Evolutionary conservation across 2,113 vertebrate species (phyloP).

Genomic region (Pteropus alecto): DNA sequence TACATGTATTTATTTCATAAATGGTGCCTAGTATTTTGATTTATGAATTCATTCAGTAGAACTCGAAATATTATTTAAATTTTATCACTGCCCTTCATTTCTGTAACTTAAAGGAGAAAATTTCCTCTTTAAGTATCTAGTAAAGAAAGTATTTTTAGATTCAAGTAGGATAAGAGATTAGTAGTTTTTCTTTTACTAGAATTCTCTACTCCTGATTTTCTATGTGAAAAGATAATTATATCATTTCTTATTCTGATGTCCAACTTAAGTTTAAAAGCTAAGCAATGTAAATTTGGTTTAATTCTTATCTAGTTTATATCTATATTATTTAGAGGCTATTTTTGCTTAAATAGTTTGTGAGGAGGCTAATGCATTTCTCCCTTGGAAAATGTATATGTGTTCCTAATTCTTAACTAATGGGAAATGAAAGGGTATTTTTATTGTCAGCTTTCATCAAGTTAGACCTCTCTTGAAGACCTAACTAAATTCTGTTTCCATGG

Average conservation of each 20-base stretch:
- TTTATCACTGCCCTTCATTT: neutral
- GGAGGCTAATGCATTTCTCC: conserved; percentile 51
- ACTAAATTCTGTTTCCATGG: conserved; percentile 47
- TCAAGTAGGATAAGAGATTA: neutral
- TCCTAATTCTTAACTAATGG: conserved; percentile 51
- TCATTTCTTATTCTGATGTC: conserved; percentile 35
- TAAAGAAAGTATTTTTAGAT: neutral
- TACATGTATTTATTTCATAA: neutral
- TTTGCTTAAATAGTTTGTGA: conserved; percentile 42
- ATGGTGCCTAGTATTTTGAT: neutral
- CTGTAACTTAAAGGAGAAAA: neutral
- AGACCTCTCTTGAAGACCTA: conserved; percentile 41
- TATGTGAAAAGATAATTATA: conserved; percentile 45
- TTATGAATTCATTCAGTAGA: neutral
- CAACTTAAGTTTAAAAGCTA: conserved; percentile 50
- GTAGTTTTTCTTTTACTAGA: conserved; percentile 7
- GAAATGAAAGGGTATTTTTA: conserved; percentile 49
- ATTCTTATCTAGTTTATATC: conserved; percentile 32
- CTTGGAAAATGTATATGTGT: conserved; percentile 52
- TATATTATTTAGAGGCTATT: conserved; percentile 29
- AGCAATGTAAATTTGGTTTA: conserved; percentile 26
- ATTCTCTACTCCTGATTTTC: neutral
- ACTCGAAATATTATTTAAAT: conserved; percentile 22
- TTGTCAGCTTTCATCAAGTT: conserved; percentile 48
- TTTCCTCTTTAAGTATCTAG: neutral